phyloP scores from a whole-genome alignment of 2,797 vertebrate species.

The Gila robusta region DNA sequence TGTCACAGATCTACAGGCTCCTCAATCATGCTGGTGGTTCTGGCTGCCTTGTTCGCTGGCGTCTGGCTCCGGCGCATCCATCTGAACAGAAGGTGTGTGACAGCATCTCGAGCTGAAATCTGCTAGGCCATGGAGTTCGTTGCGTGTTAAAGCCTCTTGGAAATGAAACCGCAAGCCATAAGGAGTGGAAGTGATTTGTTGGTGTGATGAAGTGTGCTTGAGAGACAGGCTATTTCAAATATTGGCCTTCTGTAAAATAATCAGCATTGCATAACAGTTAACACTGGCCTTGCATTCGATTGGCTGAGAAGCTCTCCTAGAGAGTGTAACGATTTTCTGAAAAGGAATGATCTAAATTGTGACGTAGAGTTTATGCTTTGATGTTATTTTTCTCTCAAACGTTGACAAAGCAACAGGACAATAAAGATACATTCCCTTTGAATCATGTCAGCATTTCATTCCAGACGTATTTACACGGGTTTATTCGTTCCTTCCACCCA shows the following conservation, averaged over 20 bases:
- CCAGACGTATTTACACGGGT: neutral
- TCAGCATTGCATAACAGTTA: conserved; percentile 24
- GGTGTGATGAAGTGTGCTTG: conserved; percentile 29
- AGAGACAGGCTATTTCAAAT: conserved; percentile 46
- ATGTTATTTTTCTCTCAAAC: conserved; percentile 2
- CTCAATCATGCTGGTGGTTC: conserved; percentile 34
- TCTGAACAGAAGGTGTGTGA: conserved; percentile 52
- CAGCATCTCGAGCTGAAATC: conserved; percentile 37
- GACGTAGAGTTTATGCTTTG: conserved; percentile 1
- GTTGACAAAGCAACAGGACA: conserved; percentile 10
- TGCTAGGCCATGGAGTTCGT: conserved; percentile 3
- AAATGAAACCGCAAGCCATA: conserved; percentile 39
- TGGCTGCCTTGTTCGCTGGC: neutral
- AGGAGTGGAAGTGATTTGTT: conserved; percentile 38
- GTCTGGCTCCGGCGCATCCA: conserved; percentile 29
- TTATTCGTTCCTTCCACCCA: neutral
- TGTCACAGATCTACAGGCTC: conserved; percentile 38
- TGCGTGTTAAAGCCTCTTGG: conserved; percentile 39
- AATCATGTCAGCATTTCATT: neutral
- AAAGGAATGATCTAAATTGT: conserved; percentile 2
- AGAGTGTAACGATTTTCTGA: conserved; percentile 10
- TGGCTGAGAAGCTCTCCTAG: neutral
- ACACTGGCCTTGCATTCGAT: neutral
- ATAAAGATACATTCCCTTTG: neutral
- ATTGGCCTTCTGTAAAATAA: conserved; percentile 32